Evolutionary conservation across 2,888 invertebrate genomes (phyloP).

Genomic region (Pterostichus niger): DNA sequence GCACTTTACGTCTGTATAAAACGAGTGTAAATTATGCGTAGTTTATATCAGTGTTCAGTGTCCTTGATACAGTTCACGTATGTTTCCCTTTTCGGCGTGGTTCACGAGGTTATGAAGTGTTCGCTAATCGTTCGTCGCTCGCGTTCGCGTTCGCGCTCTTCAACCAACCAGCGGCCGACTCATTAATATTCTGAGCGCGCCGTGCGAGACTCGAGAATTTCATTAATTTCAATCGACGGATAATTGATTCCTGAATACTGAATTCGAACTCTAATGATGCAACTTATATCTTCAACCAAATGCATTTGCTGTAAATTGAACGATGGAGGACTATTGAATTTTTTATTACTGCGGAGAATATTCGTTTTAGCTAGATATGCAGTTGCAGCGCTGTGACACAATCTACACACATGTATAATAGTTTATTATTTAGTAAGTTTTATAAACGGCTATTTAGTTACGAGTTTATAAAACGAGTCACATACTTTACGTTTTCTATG

Average conservation of each 20-base stretch:
- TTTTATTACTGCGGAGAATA: no score
- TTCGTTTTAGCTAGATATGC: no score
- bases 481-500: no score
- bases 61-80: conserved; percentile 24
- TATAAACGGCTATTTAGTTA: no score
- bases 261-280: neutral
- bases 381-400: no score
- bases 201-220: neutral
- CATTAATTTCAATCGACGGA: conserved; percentile 21
- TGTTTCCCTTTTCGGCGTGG: conserved; percentile 25
- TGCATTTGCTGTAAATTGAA: neutral
- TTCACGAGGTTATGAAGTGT: conserved; percentile 37
- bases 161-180: neutral
- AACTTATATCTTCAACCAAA: neutral
- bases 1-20: neutral
- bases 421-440: no score
- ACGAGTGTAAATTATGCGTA: conserved; percentile 4
- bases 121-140: neutral
- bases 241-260: conserved; percentile 8
- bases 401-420: no score
- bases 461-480: no score
- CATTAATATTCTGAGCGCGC: conserved; percentile 26
- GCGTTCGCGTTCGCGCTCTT: neutral
- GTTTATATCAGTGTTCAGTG: neutral
- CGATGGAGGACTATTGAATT: no score